These are phyloP conservation scores for Heterotilapia buettikoferi DNA, from an alignment of 2,113 vertebrate genomes.

Conservation along the genomic window DNA sequence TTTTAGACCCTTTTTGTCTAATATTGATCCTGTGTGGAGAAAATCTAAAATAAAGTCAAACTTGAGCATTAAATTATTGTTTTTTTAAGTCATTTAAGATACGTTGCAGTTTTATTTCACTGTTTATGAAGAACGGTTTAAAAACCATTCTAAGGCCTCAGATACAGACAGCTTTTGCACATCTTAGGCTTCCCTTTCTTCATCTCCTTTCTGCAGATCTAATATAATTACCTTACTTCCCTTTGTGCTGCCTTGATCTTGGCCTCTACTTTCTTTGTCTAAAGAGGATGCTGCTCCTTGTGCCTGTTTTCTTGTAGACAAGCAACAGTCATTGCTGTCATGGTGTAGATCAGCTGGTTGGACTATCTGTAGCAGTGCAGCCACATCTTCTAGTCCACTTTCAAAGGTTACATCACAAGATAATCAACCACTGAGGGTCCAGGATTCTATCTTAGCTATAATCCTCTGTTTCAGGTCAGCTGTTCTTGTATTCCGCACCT, in stretches of 20 bases:
- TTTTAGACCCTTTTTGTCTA: background rate
- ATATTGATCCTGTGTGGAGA: background rate
- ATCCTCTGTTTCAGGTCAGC: background rate
- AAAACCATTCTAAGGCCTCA: background rate
- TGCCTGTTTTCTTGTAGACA: background rate
- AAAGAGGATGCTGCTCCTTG: background rate
- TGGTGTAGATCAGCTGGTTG: background rate
- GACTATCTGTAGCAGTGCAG: background rate
- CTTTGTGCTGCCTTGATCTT: background rate
- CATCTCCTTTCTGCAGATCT: background rate
- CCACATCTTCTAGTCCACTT: background rate
- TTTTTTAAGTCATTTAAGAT: background rate
- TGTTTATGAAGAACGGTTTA: background rate
- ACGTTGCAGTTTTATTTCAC: background rate
- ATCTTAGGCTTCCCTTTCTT: background rate
- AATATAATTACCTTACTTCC: background rate
- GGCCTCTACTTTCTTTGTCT: background rate
- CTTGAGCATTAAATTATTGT: background rate
- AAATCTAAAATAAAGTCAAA: background rate
- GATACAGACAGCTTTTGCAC: background rate
- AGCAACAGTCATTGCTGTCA: background rate
- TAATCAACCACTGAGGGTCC: background rate
- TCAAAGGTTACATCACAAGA: background rate
- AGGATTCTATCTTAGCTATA: background rate
- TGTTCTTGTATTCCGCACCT: background rate